These are phyloP conservation scores for Drosophila ironensis DNA, from an alignment of 1,140 invertebrate genomes.

Conservation along the genomic window DNA sequence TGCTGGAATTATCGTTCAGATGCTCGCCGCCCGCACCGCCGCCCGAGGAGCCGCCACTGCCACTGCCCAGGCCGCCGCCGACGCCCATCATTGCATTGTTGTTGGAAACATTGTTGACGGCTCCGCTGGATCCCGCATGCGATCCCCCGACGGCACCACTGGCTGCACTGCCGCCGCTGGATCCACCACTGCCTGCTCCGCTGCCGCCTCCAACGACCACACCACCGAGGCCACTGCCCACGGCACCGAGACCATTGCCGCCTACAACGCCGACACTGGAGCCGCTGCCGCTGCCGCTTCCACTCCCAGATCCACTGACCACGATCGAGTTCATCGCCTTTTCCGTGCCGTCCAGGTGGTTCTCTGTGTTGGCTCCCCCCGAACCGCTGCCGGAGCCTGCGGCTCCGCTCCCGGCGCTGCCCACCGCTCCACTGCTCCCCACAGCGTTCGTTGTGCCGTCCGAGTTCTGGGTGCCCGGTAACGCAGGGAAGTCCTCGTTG, in stretches of 20 bases:
- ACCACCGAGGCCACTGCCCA: slow-evolving; percentile 68
- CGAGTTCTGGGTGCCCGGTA: slow-evolving; percentile 87
- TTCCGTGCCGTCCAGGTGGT: slow-evolving; percentile 80
- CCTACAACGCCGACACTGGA: slow-evolving; percentile 60
- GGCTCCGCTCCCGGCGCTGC: slow-evolving; percentile 27
- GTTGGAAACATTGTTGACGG: slow-evolving; percentile 76
- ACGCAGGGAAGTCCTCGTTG: slow-evolving; percentile 98
- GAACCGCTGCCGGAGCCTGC: slow-evolving; percentile 28
- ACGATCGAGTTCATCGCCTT: slow-evolving; percentile 82
- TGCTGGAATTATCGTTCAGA: slow-evolving; percentile 81
- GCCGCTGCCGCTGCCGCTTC: slow-evolving; percentile 35
- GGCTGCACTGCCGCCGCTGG: slow-evolving; percentile 68
- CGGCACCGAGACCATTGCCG: slow-evolving; percentile 61
- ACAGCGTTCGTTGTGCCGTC: slow-evolving; percentile 83
- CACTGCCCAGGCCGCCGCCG: slow-evolving; percentile 64
- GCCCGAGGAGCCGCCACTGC: slow-evolving; percentile 38
- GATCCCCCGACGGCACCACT: slow-evolving; percentile 72
- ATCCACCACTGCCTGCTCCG: slow-evolving; percentile 22
- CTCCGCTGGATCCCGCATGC: slow-evolving; percentile 76
- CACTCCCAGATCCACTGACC: slow-evolving; percentile 76
- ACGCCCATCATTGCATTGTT: slow-evolving; percentile 72
- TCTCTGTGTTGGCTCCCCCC: slow-evolving; percentile 63
- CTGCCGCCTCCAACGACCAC: slow-evolving; percentile 62
- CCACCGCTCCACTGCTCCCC: slow-evolving; percentile 26
- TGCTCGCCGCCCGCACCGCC: slow-evolving; percentile 57